phyloP scores from a whole-genome alignment of 1,140 invertebrate species.

The Odontomachus brunneus region DNA sequence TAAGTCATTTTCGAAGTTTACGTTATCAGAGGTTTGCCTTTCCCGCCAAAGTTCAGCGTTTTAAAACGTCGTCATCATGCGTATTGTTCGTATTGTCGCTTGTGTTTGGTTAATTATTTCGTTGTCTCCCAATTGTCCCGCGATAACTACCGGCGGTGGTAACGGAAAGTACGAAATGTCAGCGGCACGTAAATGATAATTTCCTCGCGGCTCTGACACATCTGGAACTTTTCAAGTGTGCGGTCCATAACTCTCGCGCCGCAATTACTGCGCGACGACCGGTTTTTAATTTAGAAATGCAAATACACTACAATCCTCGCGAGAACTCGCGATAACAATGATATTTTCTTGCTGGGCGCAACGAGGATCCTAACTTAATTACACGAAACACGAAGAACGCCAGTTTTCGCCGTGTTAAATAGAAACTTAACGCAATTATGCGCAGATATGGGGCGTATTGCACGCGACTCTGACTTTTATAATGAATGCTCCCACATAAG shows the following conservation, averaged over 20 bases:
- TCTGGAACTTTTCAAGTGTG: neutral
- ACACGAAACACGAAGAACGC: neutral
- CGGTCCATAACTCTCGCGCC: neutral
- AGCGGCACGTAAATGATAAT: conserved; percentile 19
- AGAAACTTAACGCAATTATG: conserved; percentile 21
- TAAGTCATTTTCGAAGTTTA: neutral
- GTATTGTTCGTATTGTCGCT: neutral
- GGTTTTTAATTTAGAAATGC: conserved; percentile 40
- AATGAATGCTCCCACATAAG: neutral
- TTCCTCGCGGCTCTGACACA: neutral
- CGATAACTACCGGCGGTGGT: neutral
- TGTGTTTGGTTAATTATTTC: conserved; percentile 1
- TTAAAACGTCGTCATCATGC: neutral
- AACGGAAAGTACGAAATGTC: neutral
- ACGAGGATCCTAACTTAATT: conserved; percentile 21
- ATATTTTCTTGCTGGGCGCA: conserved; percentile 14
- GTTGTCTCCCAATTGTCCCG: neutral
- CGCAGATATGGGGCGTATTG: neutral
- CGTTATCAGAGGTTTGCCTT: neutral
- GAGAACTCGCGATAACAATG: conserved; percentile 16
- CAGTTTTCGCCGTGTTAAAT: conserved; percentile 8
- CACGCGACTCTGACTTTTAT: neutral
- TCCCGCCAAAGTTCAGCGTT: neutral
- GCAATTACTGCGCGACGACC: conserved; percentile 30
- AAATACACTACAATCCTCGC: conserved; percentile 4